Conservation (phyloP, 2,888 invertebrate species). For the Selenia dentaria region DNA sequence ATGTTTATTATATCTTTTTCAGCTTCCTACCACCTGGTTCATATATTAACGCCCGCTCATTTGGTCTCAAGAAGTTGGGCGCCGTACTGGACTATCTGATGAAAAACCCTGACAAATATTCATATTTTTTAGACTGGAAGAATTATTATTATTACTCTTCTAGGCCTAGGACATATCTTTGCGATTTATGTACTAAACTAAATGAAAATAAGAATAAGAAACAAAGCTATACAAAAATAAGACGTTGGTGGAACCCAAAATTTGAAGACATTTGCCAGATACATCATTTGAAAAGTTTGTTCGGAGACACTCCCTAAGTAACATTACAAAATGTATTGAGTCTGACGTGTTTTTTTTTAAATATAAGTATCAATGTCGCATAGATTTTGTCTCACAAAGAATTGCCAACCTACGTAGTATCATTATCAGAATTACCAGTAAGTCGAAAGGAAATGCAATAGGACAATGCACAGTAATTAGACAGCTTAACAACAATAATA, state of each 20-base stretch:
- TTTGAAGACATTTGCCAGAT: conserved; percentile 53
- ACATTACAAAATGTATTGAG: neutral
- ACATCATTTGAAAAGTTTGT: conserved; percentile 42
- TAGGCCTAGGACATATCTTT: conserved; percentile 50
- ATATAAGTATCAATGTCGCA: too few relatives aligned
- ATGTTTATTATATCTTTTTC: conserved; percentile 32
- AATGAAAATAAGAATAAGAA: conserved; percentile 36
- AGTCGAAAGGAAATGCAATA: too few relatives aligned
- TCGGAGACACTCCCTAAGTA: conserved; percentile 31
- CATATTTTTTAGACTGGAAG: conserved; percentile 71
- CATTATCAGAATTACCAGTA: too few relatives aligned
- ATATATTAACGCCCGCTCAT: conserved; percentile 57
- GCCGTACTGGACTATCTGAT: conserved; percentile 66
- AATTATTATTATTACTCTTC: conserved; percentile 60
- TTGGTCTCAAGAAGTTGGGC: conserved; percentile 60
- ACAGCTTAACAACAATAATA: too few relatives aligned
- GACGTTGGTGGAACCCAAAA: conserved; percentile 66
- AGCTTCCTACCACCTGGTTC: conserved; percentile 71
- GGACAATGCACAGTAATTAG: too few relatives aligned
- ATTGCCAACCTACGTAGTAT: too few relatives aligned
- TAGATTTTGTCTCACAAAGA: too few relatives aligned
- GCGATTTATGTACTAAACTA: conserved; percentile 60
- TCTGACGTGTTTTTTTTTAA: too few relatives aligned
- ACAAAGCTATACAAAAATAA: conserved; percentile 41
- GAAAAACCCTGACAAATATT: conserved; percentile 52